Conservation (phyloP, 2,113 vertebrate genomes). For the Crotalus tigris region DNA sequence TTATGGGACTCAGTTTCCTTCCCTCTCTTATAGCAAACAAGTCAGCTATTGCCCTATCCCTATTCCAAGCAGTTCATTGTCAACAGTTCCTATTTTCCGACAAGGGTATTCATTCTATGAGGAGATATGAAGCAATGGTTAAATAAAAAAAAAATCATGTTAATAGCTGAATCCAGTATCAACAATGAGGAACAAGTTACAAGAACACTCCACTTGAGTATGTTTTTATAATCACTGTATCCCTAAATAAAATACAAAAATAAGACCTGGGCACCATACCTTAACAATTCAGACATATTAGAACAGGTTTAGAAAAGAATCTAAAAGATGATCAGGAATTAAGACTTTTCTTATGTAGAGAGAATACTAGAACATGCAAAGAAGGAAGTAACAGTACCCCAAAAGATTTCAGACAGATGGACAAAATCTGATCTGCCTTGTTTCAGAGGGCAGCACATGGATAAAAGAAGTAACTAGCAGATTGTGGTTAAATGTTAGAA, state of each 20-base stretch:
- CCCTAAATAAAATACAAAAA: background rate
- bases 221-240: background rate
- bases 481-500: no score
- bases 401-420: no score
- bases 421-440: no score
- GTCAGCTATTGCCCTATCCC: constrained; percentile 37
- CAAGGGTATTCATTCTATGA: background rate
- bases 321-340: no score
- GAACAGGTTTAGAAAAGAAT: no score
- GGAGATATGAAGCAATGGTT: background rate
- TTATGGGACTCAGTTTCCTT: constrained; percentile 35
- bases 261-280: background rate
- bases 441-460: no score
- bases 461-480: no score
- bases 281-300: no score
- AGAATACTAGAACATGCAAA: no score
- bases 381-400: no score
- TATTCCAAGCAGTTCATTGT: background rate
- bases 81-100: background rate
- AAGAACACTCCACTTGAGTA: no score
- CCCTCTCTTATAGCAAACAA: constrained; percentile 27
- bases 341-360: no score
- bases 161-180: background rate
- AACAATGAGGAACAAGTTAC: background rate
- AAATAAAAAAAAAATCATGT: background rate